Evolutionary conservation across 2,888 invertebrate genomes (phyloP), one percentile per base, ranked within the genome.

Genomic region (Sisyra nigra): DNA sequence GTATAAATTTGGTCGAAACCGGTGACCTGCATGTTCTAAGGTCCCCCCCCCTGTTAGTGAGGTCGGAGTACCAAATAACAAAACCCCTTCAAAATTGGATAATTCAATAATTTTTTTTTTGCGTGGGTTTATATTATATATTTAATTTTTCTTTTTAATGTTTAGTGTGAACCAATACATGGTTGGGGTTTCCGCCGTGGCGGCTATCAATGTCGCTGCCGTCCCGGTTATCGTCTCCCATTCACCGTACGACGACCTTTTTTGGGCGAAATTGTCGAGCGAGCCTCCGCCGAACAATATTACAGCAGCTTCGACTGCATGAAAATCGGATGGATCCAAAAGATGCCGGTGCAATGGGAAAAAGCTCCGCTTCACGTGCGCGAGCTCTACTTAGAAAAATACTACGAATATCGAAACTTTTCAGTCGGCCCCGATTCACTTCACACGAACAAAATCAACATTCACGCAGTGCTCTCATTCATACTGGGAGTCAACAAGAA

Each of bases 161-260:
- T 55, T 57, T 54, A 89, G 84, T 97, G 96, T 62, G 96, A 97
- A 63, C 96, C 96, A 0, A 62, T 96, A 40, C 82, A 92, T 58
- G 96, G 96, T 3, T 97, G 87, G 84, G 96, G 96, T 34, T 93
- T 88, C 62, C 72, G 93, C 42, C 74, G 96, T 55, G 96, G 96
- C 41, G 94, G 92, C 6, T 96, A 93, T 64, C 91, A 92, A 57
- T 93, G 92, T 58, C 74, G 91, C 49, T 97, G 97, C 63, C 74
- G 75, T 54, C 93, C 96, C 0, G 88, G 92, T 1, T 83, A 67
- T 61, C 74, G 96, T 42, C 69, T 92, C 51, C 96, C 96, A 0
- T 76, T 80, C 53, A 76, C 84, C 45, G 88, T 89, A 24, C 72
- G 93, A 42, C 73, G 91, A 42, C 93, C 96, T 0, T 96, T 82